Evolutionary conservation across 2,888 invertebrate species (phyloP).

Genomic region (Julus scanicus): DNA sequence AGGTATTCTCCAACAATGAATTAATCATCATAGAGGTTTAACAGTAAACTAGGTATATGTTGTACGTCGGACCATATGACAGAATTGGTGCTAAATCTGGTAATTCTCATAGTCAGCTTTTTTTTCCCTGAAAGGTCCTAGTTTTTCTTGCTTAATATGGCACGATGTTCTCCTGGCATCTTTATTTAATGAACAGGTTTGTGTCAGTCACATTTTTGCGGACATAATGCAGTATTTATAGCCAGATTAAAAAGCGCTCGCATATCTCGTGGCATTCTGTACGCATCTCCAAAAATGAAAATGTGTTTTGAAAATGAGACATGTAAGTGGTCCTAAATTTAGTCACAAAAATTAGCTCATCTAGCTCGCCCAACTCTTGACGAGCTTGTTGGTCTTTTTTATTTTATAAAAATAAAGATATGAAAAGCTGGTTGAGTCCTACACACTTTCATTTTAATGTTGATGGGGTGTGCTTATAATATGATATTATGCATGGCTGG

Average conservation of each 20-base stretch:
- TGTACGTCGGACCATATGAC: too few relatives aligned
- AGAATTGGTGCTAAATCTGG: too few relatives aligned
- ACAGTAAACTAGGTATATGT: too few relatives aligned
- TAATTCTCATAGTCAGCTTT: too few relatives aligned
- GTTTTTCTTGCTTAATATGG: too few relatives aligned
- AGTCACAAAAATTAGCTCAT: constrained; percentile 21
- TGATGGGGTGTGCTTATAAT: not conserved
- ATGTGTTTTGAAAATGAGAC: constrained; percentile 26
- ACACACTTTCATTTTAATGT: not conserved
- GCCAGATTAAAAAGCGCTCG: not conserved
- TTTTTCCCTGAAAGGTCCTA: too few relatives aligned
- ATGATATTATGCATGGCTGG: not conserved
- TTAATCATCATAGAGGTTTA: too few relatives aligned
- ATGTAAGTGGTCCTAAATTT: constrained; percentile 33
- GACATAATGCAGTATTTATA: not conserved
- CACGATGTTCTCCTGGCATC: not conserved
- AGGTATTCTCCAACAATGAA: too few relatives aligned
- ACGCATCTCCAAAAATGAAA: not conserved
- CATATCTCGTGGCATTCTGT: not conserved
- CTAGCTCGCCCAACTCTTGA: not conserved
- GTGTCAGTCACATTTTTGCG: not conserved
- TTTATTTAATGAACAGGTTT: not conserved
- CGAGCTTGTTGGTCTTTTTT: not conserved
- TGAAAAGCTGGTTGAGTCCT: not conserved
- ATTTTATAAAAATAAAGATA: not conserved